A percentile compares a stretch with the other conserved stretches of the same genome.
These are phyloP conservation scores for Nemoura dubitans DNA, from an alignment of 2,888 invertebrate genomes.

Conservation along the genomic window DNA sequence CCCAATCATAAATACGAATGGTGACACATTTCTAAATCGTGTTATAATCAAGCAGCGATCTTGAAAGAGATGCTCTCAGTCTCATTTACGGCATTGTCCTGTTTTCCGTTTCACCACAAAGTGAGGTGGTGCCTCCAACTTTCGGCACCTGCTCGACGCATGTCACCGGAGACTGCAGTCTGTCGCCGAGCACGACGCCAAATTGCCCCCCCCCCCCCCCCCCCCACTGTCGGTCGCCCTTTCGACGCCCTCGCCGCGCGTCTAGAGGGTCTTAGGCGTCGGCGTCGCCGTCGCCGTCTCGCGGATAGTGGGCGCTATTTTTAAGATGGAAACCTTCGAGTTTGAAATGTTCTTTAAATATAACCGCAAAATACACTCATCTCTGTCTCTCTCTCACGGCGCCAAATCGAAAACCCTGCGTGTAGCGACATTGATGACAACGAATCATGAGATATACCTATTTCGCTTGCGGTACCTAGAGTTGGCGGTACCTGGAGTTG, in stretches of 20 bases:
- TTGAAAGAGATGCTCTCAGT: too few relatives aligned
- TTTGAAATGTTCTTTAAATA: slow-evolving; percentile 44
- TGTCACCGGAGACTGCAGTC: slow-evolving; percentile 34
- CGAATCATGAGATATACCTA: not conserved
- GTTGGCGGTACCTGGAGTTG: not conserved
- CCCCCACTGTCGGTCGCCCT: not conserved
- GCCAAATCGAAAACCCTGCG: not conserved
- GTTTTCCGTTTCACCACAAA: not conserved
- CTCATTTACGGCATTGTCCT: not conserved
- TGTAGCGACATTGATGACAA: not conserved
- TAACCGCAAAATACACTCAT: slow-evolving; percentile 38
- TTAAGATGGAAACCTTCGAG: slow-evolving; percentile 42
- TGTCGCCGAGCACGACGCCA: slow-evolving; percentile 48
- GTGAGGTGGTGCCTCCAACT: slow-evolving; percentile 8
- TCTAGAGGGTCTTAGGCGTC: too few relatives aligned
- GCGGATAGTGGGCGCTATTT: slow-evolving; percentile 42
- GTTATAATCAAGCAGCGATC: too few relatives aligned
- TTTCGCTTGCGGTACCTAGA: not conserved
- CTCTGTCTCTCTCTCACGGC: not conserved
- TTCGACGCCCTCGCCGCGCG: not conserved
- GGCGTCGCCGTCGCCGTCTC: too few relatives aligned
- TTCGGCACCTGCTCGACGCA: slow-evolving; percentile 48
- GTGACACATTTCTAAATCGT: not conserved
- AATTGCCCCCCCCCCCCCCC: slow-evolving; percentile 44
- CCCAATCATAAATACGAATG: not conserved